Base-by-base conservation (phyloP, 2,888 invertebrate species). In the Megamerina dolium region DNA sequence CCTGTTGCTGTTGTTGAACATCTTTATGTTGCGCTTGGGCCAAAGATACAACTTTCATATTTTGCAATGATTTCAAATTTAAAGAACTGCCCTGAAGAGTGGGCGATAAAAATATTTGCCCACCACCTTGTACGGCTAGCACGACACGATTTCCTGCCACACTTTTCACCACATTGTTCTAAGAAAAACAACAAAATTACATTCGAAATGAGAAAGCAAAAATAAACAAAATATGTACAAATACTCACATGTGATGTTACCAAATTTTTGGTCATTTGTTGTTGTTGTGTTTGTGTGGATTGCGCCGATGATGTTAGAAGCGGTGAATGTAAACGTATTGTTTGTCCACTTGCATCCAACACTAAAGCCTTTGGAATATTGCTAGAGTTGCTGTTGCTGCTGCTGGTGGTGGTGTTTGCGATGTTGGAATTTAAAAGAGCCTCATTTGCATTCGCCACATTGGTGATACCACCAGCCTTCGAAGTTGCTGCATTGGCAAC, bases 41-140 rank as follows among this genome's bases (percentile, higher is more conserved):
- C 43, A 78, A 63, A 2, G 78, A 78, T 48, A 80, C 79, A 42
- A 80, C 79, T 64, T 80, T 80, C 43, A 81, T 73, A 9, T 77
- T 78, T 65, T 80, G 79, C 47, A 80, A 60, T 9, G 78, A 75
- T 61, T 81, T 81, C 14, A 81, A 73, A 60, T 80, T 80, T 43
- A 80, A 72, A 19, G 77, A 73, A 3, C 76, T 75, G 17, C 78
- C 77, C 64, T 78, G 78, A 60, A 80, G 77, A 26, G 76, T 77
- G 8, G 77, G 76, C n/a, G 80, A 79, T 42, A 81, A 65, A 43
- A 80, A 66, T 50, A 81, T 77, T 63, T 80, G 80, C 1, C 71
- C 70, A 19, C 76, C 75, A 30, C 77, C 76, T 56, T 77, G 77
- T 46, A 77, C 76, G 9, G 77, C 75, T 41, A 77, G 63, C 16